phyloP scores from a whole-genome alignment of 2,888 invertebrate genomes.

The Sarcophaga variegata region DNA sequence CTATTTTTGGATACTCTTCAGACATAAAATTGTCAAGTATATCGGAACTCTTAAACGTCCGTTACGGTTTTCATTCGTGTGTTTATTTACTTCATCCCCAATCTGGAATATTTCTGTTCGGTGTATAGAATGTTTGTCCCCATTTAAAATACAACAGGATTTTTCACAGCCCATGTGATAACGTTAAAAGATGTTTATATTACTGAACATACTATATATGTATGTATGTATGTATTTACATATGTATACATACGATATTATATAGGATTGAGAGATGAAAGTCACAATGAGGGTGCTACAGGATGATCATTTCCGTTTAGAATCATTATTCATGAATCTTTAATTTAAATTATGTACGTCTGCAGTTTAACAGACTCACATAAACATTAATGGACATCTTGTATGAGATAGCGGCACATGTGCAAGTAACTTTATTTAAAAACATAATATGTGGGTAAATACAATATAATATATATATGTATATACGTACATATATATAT shows the following conservation, averaged over 20 bases:
- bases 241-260: constrained; percentile 15
- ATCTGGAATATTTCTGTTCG: not conserved
- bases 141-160: constrained; percentile 59
- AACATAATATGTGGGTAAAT: not conserved
- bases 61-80: constrained; percentile 50
- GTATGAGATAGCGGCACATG: not conserved
- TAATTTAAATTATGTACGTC: constrained; percentile 47
- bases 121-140: constrained; percentile 28
- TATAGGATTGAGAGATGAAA: constrained; percentile 41
- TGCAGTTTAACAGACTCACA: constrained; percentile 9
- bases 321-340: constrained; percentile 60
- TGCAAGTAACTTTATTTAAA: not conserved
- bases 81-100: constrained; percentile 42
- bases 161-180: constrained; percentile 56
- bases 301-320: constrained; percentile 67
- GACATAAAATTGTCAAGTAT: constrained; percentile 61
- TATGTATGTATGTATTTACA: not conserved
- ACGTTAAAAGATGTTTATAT: constrained; percentile 25
- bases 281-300: constrained; percentile 65
- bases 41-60: constrained; percentile 53
- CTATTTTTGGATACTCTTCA: constrained; percentile 59
- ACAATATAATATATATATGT: not conserved
- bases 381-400: constrained; percentile 12
- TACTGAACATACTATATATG: not conserved
- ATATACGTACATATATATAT: not conserved